phyloP scores from a whole-genome alignment of 2,113 vertebrate species.

The Catharus bicknelli region DNA sequence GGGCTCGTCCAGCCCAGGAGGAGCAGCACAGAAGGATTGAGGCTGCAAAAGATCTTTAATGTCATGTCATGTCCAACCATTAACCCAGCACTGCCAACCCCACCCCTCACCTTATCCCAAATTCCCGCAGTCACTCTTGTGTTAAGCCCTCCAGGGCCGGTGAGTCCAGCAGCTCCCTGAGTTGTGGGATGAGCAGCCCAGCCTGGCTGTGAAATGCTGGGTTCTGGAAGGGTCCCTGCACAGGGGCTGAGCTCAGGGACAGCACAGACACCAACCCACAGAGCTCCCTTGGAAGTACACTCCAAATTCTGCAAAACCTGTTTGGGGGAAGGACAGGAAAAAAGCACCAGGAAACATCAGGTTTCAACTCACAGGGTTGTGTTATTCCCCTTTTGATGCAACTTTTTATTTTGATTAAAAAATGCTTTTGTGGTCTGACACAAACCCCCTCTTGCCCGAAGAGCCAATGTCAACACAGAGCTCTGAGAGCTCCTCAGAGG shows the following conservation, averaged over 20 bases:
- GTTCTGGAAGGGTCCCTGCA: rapidly evolving
- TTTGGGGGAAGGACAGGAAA: background rate
- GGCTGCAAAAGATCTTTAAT: background rate
- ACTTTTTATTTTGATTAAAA: background rate
- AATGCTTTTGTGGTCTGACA: background rate
- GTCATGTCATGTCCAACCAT: background rate
- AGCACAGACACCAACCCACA: background rate
- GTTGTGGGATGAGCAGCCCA: background rate
- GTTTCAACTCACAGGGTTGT: background rate
- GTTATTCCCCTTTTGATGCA: background rate
- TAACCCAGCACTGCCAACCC: background rate
- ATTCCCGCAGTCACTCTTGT: background rate
- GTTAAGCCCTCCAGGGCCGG: background rate
- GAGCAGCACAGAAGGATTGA: background rate
- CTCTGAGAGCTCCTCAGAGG: background rate
- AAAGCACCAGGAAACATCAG: background rate
- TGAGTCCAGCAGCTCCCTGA: background rate
- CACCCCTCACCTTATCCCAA: background rate
- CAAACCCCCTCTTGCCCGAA: background rate
- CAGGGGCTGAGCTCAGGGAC: rapidly evolving
- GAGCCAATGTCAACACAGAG: constrained; percentile 29
- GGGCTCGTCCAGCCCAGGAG: background rate
- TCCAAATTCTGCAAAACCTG: background rate
- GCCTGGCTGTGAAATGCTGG: background rate
- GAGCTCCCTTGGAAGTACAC: rapidly evolving